Percentiles rank a stretch among this genome's conserved stretches.
These are phyloP conservation scores for Phengaris alcon DNA, from an alignment of 2,888 invertebrate genomes.

Conservation along the genomic window DNA sequence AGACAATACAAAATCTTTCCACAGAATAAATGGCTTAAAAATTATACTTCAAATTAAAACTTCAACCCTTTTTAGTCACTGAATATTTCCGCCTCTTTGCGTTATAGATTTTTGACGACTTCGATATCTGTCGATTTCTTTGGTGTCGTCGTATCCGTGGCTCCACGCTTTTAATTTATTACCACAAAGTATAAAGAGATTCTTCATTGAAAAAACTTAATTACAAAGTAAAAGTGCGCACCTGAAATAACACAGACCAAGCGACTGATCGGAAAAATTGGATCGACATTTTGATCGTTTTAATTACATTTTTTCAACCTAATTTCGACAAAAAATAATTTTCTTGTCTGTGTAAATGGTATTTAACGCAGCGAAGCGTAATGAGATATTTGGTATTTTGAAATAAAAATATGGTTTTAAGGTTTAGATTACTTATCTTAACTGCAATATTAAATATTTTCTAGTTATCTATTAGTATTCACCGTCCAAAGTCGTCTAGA, in stretches of 20 bases:
- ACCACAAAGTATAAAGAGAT: slow-evolving; percentile 24
- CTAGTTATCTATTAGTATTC: neutral
- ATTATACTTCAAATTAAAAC: slow-evolving; percentile 66
- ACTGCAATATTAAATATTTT: neutral
- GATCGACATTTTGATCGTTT: slow-evolving; percentile 7
- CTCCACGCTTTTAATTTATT: slow-evolving; percentile 15
- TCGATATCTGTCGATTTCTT: slow-evolving; percentile 59
- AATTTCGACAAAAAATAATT: neutral
- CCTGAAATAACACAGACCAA: slow-evolving; percentile 22
- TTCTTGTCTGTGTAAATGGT: neutral
- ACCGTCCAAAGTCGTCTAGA: neutral
- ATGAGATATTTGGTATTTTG: neutral
- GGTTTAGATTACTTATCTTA: no score
- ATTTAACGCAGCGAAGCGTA: neutral
- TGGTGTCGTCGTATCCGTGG: slow-evolving; percentile 38
- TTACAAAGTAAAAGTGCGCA: slow-evolving; percentile 21
- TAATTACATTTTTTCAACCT: neutral
- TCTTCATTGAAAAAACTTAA: slow-evolving; percentile 7
- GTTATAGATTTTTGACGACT: slow-evolving; percentile 60
- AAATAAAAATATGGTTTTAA: neutral
- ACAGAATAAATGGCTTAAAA: slow-evolving; percentile 39
- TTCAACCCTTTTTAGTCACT: slow-evolving; percentile 62
- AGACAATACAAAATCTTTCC: slow-evolving; percentile 32
- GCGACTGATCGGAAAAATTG: slow-evolving; percentile 9
- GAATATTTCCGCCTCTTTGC: slow-evolving; percentile 62